These are phyloP conservation scores for Schizaphis graminum DNA, from an alignment of 2,888 invertebrate species.

Conservation along the genomic window DNA sequence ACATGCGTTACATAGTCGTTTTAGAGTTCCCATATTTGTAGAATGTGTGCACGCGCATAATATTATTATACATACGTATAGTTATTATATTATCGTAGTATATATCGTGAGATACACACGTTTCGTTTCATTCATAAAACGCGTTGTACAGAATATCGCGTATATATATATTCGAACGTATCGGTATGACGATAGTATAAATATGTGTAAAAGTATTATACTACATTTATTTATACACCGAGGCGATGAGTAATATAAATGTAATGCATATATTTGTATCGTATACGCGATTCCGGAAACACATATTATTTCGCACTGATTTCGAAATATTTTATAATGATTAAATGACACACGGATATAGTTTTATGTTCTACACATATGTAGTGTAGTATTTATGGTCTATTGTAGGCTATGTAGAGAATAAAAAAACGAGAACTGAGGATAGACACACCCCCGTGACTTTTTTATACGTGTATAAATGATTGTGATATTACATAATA, in stretches of 20 bases:
- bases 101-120: constrained; percentile 20
- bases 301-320: background rate
- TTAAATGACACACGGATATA: background rate
- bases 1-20: background rate
- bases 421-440: background rate
- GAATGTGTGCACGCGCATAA: constrained; percentile 12
- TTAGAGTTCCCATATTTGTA: background rate
- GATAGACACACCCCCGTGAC: background rate
- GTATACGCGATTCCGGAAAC: background rate
- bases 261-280: background rate
- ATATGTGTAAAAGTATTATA: background rate
- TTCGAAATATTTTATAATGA: background rate
- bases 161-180: background rate
- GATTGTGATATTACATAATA: background rate
- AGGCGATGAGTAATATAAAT: background rate
- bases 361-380: background rate
- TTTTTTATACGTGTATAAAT: background rate
- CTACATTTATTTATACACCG: background rate
- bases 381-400: background rate
- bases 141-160: background rate
- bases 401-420: background rate
- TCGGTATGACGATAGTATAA: background rate
- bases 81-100: constrained; percentile 20
- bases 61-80: background rate
- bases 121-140: constrained; percentile 49